Evolutionary conservation across 2,113 vertebrate species (phyloP).

Genomic region (Tenrec ecaudatus): DNA sequence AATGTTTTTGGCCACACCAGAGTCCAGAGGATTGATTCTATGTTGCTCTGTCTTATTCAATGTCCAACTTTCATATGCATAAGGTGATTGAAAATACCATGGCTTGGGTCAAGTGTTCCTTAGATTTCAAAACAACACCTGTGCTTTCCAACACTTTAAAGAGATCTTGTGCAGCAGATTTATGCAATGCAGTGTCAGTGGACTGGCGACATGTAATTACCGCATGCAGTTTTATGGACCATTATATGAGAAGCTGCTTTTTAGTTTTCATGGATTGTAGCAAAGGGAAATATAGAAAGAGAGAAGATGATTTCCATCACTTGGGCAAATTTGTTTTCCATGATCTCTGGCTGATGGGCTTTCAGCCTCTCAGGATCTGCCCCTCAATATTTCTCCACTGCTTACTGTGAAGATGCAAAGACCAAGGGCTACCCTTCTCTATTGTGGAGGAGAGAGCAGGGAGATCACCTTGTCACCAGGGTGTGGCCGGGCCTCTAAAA

Average conservation of each 20-base stretch:
- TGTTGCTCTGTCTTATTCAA: too few relatives aligned
- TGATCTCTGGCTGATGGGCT: not conserved
- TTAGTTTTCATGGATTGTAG: constrained; percentile 16
- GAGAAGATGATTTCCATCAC: not conserved
- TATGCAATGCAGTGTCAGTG: not conserved
- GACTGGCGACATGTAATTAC: constrained; percentile 43
- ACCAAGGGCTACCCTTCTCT: not conserved
- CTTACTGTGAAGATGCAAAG: not conserved
- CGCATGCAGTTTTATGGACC: constrained; percentile 31
- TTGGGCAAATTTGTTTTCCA: not conserved
- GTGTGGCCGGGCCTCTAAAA: not conserved
- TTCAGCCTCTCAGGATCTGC: not conserved
- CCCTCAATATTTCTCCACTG: constrained; percentile 7
- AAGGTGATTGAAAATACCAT: too few relatives aligned
- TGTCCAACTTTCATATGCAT: too few relatives aligned
- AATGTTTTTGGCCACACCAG: too few relatives aligned
- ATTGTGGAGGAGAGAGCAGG: not conserved
- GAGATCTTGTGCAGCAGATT: too few relatives aligned
- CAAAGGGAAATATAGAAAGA: constrained; percentile 56
- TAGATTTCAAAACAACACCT: too few relatives aligned
- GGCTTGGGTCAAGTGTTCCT: too few relatives aligned
- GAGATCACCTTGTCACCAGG: not conserved
- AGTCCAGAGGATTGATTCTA: too few relatives aligned
- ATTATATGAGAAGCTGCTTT: constrained; percentile 62
- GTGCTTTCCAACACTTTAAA: too few relatives aligned